phyloP scores from a whole-genome alignment of 2,888 invertebrate genomes.

The Bursaphelenchus okinawaensis region DNA sequence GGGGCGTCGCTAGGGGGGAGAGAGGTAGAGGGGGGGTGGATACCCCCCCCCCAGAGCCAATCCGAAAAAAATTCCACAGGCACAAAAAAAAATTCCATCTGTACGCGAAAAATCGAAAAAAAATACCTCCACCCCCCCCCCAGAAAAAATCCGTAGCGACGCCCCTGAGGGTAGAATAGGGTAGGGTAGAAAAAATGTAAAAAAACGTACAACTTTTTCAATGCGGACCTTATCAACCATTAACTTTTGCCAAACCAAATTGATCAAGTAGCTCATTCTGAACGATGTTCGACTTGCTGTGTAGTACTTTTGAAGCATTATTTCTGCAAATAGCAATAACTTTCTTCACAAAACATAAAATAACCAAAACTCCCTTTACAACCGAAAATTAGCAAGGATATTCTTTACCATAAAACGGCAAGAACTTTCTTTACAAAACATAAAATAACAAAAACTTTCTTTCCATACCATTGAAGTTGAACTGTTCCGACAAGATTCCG shows the following conservation, averaged over 20 bases:
- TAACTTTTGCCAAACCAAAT: constrained; percentile 29
- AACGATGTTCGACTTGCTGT: constrained; percentile 18
- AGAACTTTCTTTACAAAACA: background rate
- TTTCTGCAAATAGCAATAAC: constrained; percentile 6
- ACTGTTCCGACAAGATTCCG: constrained; percentile 17
- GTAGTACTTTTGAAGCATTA: constrained; percentile 32
- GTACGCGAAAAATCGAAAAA: no score
- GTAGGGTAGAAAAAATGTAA: no score
- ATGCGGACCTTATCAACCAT: constrained; percentile 23
- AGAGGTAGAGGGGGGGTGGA: no score
- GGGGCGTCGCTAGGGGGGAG: no score
- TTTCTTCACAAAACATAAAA: background rate
- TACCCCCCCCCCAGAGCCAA: no score
- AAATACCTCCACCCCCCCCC: no score
- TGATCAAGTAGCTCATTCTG: constrained; percentile 18
- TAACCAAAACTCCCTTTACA: background rate
- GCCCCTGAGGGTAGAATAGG: no score
- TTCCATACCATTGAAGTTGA: constrained; percentile 16
- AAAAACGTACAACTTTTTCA: constrained; percentile 7
- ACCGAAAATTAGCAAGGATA: no score
- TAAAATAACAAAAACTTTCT: background rate
- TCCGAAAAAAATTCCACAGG: no score
- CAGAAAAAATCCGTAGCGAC: no score
- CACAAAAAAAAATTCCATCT: no score
- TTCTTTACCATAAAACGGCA: background rate